phyloP scores from a whole-genome alignment of 2,888 invertebrate genomes.

The Agrotis puta region DNA sequence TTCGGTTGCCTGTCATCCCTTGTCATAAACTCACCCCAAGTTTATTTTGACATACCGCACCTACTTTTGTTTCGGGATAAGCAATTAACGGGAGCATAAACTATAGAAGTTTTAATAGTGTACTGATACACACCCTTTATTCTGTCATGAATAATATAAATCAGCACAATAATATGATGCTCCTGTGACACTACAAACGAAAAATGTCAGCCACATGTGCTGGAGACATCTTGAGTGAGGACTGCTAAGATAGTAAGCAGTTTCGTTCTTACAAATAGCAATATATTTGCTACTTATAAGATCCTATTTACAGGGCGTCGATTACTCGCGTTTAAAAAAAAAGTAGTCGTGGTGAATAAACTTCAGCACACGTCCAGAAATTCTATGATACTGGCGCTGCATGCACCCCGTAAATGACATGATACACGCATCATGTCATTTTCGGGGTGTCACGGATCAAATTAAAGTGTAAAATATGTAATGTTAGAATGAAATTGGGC shows the following conservation, averaged over 20 bases:
- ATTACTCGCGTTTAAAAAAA: too few species aligned
- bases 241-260: not conserved
- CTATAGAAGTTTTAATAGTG: conserved; percentile 48
- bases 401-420: too few species aligned
- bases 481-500: too few species aligned
- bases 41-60: conserved; percentile 62
- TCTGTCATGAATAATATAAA: conserved; percentile 42
- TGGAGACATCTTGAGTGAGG: conserved; percentile 23
- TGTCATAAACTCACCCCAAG: conserved; percentile 66
- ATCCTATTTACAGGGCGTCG: not conserved
- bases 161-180: conserved; percentile 8
- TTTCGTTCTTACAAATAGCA: conserved; percentile 1
- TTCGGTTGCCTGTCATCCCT: conserved; percentile 70
- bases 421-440: too few species aligned
- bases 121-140: conserved; percentile 40
- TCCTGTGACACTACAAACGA: conserved; percentile 6
- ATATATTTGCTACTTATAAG: conserved; percentile 9
- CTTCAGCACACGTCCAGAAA: too few species aligned
- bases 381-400: too few species aligned
- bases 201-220: conserved; percentile 32
- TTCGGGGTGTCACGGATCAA: too few species aligned
- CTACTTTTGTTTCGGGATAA: conserved; percentile 61
- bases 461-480: too few species aligned
- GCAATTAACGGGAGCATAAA: conserved; percentile 57
- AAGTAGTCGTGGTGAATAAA: too few species aligned